phyloP scores from a whole-genome alignment of 2,797 vertebrate genomes.

The Poecilia picta region DNA sequence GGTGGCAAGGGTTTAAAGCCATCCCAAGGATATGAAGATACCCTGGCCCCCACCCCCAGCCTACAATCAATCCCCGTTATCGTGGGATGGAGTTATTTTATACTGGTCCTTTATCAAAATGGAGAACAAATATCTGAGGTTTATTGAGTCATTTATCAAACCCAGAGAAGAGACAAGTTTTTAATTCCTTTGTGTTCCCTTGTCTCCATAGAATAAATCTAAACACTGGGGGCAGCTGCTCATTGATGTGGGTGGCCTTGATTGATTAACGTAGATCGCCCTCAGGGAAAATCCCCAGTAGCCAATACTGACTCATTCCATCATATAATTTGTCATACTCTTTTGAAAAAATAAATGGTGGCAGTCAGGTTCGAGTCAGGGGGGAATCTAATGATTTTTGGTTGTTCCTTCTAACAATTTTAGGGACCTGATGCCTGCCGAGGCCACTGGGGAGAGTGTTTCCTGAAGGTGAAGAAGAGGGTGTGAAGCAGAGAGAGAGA shows the following conservation, averaged over 20 bases:
- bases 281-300: slow-evolving; percentile 68
- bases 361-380: slow-evolving; percentile 84
- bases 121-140: slow-evolving; percentile 34
- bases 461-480: slow-evolving; percentile 56
- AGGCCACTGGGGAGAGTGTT: slow-evolving; percentile 59
- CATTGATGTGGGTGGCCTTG: slow-evolving; percentile 56
- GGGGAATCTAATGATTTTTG: slow-evolving; percentile 85
- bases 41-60: slow-evolving; percentile 58
- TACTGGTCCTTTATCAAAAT: slow-evolving; percentile 40
- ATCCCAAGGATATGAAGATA: slow-evolving; percentile 51
- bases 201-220: slow-evolving; percentile 34
- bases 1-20: slow-evolving; percentile 65
- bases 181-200: slow-evolving; percentile 14
- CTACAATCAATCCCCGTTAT: slow-evolving; percentile 54
- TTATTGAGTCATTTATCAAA: slow-evolving; percentile 52
- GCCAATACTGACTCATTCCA: slow-evolving; percentile 75
- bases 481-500: slow-evolving; percentile 56
- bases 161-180: slow-evolving; percentile 10
- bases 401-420: slow-evolving; percentile 88
- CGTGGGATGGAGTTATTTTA: slow-evolving; percentile 34
- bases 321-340: slow-evolving; percentile 73
- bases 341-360: slow-evolving; percentile 84
- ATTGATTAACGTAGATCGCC: slow-evolving; percentile 18
- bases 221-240: slow-evolving; percentile 60
- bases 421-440: slow-evolving; percentile 74